phyloP scores from a whole-genome alignment of 2,888 invertebrate species.

The Stenodera caucasica region DNA sequence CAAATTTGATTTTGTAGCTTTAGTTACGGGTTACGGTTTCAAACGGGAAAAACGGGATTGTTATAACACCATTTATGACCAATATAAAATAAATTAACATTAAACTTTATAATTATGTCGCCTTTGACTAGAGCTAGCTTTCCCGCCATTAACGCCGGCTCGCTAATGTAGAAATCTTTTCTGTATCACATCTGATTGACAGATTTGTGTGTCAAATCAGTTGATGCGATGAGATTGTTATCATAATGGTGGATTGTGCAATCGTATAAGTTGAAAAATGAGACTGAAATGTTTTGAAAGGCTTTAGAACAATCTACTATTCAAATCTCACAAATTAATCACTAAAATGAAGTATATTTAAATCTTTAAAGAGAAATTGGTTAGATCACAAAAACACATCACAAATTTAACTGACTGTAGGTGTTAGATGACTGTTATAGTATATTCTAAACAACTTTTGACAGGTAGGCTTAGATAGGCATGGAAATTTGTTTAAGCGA shows the following conservation, averaged over 20 bases:
- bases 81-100: neutral
- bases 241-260: too few relatives aligned
- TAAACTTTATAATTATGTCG: neutral
- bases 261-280: too few relatives aligned
- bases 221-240: too few relatives aligned
- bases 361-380: neutral
- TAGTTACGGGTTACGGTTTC: neutral
- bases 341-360: neutral
- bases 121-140: neutral
- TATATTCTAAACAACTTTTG: neutral
- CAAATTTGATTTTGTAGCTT: neutral
- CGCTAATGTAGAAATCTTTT: too few relatives aligned
- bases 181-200: too few relatives aligned
- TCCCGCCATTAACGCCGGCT: neutral
- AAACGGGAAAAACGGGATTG: neutral
- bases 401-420: neutral
- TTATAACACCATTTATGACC: neutral
- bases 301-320: neutral
- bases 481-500: neutral
- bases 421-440: neutral
- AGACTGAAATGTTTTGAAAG: too few relatives aligned
- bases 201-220: too few relatives aligned
- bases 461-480: neutral
- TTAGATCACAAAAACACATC: neutral
- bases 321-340: neutral